Conservation (phyloP, 2,888 invertebrate genomes). For the Orchesellides sinensis region DNA sequence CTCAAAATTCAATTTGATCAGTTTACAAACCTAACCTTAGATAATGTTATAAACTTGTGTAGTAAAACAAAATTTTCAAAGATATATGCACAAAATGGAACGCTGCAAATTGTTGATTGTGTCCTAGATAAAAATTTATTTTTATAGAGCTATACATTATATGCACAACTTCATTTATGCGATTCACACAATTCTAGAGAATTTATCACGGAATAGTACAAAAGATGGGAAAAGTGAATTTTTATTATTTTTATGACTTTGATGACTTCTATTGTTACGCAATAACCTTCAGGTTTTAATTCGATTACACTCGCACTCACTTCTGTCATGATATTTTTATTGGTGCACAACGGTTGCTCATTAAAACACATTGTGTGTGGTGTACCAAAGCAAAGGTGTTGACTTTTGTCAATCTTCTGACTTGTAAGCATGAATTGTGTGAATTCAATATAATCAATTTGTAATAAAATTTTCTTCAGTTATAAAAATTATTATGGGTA, state of each 20-base stretch:
- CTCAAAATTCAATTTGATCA: constrained; percentile 53
- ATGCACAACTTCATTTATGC: not conserved
- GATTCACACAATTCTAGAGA: constrained; percentile 5
- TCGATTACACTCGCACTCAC: constrained; percentile 8
- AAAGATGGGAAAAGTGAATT: constrained; percentile 35
- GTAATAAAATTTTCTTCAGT: not conserved
- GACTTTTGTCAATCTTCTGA: not conserved
- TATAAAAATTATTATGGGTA: no score
- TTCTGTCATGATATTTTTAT: constrained; percentile 15
- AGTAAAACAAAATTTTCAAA: constrained; percentile 14
- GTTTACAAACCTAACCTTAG: constrained; percentile 55
- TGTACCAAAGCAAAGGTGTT: not conserved
- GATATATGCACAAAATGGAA: not conserved
- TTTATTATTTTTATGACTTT: constrained; percentile 23
- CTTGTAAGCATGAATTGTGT: not conserved
- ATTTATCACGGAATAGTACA: not conserved
- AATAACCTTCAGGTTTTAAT: constrained; percentile 53
- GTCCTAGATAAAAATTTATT: constrained; percentile 53
- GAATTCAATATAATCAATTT: not conserved
- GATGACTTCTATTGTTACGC: constrained; percentile 45
- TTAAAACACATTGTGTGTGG: not conserved
- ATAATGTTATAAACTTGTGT: constrained; percentile 34
- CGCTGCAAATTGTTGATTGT: constrained; percentile 2
- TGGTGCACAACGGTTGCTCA: constrained; percentile 3
- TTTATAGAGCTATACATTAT: constrained; percentile 15